Base-by-base conservation (phyloP, 2,888 invertebrate species). In the Caprella mutica region DNA sequence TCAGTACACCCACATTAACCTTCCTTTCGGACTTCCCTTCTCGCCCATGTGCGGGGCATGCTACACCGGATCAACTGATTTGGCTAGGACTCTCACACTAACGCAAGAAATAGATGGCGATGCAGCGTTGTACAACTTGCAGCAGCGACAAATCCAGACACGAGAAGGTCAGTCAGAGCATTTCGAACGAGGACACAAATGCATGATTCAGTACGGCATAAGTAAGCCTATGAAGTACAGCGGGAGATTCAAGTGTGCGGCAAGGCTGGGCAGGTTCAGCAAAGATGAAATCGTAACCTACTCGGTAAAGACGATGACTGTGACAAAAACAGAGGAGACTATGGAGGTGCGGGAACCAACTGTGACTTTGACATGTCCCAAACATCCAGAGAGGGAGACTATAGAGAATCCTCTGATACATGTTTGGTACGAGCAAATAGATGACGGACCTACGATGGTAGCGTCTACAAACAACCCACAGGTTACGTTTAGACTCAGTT, bases 341-440 rank as follows among this genome's bases (percentile, higher is more conserved):
- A 24, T 43, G 5, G 43, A 42, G n/a, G 35, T 46, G 6, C 17
- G 14, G n/a, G 38, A 21, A 8, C 14, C 40, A 19, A 33, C 40
- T 5, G 35, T 53, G 5, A 5, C 24, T 17, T 33, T 58, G 26
- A 39, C 27, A 17, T 58, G 58, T 35, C 58, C 58, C 3, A 3
- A 8, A 2, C 42, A 40, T 26, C 42, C 53, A 6, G 27, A 23
- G 24, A 2, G 14, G 6, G 42, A 43, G 26, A 33, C 58, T 9
- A 26, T 5, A 23, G n/a, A 21, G 8, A 55, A 55, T 51, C 58
- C 58, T 23, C 35, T 51, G 8, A 43, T 55, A n/a, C 42, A 50
- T 50, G 58, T 58, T 35, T 58, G 58, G 58, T 40, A 58, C 48
- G 24, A 38, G 24, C 38, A 33, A 21, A 50, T 53, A 19, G 58